These are phyloP conservation scores for Meiosimyza platycephala DNA, from an alignment of 2,888 invertebrate genomes.

Conservation along the genomic window DNA sequence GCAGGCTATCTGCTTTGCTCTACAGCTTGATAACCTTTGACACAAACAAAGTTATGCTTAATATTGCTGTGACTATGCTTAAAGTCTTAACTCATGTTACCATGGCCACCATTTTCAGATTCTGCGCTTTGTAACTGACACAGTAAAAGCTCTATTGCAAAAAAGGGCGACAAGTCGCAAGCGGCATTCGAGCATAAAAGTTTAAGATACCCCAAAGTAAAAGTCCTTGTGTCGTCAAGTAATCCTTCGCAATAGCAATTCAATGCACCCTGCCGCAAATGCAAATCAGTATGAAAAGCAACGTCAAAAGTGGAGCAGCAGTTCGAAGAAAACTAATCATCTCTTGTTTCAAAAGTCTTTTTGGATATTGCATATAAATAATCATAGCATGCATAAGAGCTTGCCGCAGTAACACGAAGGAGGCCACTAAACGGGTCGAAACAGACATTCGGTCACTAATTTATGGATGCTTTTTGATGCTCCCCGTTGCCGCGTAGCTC, in stretches of 20 bases:
- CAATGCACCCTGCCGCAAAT: neutral
- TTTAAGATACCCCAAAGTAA: constrained; percentile 44
- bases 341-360: too few relatives aligned
- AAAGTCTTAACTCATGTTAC: constrained; percentile 8
- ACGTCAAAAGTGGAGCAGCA: constrained; percentile 44
- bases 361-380: too few relatives aligned
- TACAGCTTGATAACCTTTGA: too few relatives aligned
- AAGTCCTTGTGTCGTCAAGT: constrained; percentile 43
- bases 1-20: too few relatives aligned
- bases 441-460: constrained; percentile 9
- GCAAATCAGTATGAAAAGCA: constrained; percentile 57
- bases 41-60: neutral
- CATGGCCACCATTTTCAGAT: constrained; percentile 44
- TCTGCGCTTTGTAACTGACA: constrained; percentile 40
- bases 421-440: neutral
- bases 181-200: constrained; percentile 49
- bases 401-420: neutral
- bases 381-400: too few relatives aligned
- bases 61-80: constrained; percentile 27
- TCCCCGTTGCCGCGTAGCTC: neutral
- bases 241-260: constrained; percentile 22
- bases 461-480: constrained; percentile 11
- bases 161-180: constrained; percentile 47
- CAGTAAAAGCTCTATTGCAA: constrained; percentile 28
- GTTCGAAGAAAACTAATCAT: too few relatives aligned